phyloP scores from a whole-genome alignment of 2,888 invertebrate genomes.

The Archips crataeganus region DNA sequence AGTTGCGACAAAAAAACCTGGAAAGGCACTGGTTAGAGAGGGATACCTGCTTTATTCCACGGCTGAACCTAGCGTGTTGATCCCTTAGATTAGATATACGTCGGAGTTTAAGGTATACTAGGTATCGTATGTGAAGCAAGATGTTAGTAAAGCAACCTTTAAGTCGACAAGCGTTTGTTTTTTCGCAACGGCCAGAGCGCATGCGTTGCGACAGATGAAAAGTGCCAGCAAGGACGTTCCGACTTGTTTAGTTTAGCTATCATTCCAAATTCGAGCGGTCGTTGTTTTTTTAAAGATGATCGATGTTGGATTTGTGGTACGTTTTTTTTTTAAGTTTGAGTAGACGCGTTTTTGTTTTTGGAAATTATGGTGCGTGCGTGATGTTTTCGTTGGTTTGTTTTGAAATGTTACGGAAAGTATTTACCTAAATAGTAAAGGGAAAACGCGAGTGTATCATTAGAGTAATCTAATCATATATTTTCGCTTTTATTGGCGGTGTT shows the following conservation, averaged over 20 bases:
- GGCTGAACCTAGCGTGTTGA: too few relatives aligned
- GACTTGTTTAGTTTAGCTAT: constrained; percentile 42
- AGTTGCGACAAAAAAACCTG: too few relatives aligned
- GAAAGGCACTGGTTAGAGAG: too few relatives aligned
- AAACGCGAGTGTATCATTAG: background rate
- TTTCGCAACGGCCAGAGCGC: constrained; percentile 29
- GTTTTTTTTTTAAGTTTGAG: constrained; percentile 9
- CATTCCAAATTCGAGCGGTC: constrained; percentile 40
- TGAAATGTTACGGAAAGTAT: background rate
- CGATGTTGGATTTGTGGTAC: constrained; percentile 15
- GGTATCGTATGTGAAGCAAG: background rate
- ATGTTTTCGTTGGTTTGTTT: background rate
- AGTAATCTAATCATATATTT: background rate
- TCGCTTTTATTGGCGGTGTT: background rate
- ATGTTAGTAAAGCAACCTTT: constrained; percentile 1
- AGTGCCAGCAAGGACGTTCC: constrained; percentile 45
- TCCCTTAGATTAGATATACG: too few relatives aligned
- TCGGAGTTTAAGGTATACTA: background rate
- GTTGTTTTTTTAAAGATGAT: constrained; percentile 20
- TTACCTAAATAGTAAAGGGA: background rate
- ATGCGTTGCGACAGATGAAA: constrained; percentile 41
- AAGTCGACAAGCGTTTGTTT: background rate
- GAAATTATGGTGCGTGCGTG: background rate
- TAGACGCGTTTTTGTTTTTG: background rate
- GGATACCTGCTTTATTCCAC: too few relatives aligned